Evolutionary conservation across 2,888 invertebrate species (phyloP).

Genomic region (Eristalis tenax): DNA sequence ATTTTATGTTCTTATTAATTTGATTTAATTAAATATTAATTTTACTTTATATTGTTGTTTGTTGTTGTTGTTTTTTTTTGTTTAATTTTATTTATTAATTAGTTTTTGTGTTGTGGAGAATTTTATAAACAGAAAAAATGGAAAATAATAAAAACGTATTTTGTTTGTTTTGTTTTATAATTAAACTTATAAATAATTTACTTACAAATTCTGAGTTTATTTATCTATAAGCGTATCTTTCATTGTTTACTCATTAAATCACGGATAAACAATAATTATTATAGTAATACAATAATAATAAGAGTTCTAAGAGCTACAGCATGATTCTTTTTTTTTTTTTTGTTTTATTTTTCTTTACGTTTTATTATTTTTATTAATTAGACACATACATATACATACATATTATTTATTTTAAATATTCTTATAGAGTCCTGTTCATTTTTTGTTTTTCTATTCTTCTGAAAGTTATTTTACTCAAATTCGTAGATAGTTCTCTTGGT

Average conservation of each 20-base stretch:
- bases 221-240: constrained; percentile 76
- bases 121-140: constrained; percentile 8
- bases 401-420: constrained; percentile 44
- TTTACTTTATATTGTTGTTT: constrained; percentile 6
- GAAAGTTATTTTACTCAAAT: constrained; percentile 1
- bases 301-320: constrained; percentile 59
- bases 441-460: constrained; percentile 12
- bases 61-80: background rate
- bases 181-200: constrained; percentile 68
- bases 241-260: constrained; percentile 74
- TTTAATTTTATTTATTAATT: background rate
- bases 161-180: constrained; percentile 34
- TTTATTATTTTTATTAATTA: constrained; percentile 49
- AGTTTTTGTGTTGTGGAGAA: background rate
- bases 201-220: constrained; percentile 73
- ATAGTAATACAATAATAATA: constrained; percentile 49
- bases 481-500: constrained; percentile 22
- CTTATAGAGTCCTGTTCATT: constrained; percentile 29
- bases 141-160: background rate
- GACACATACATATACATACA: constrained; percentile 66
- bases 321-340: constrained; percentile 35
- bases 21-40: constrained; percentile 26
- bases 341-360: constrained; percentile 14
- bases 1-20: constrained; percentile 43
- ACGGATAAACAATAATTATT: constrained; percentile 68